Conservation (phyloP, 2,113 vertebrate species). For the Climacteris rufus region DNA sequence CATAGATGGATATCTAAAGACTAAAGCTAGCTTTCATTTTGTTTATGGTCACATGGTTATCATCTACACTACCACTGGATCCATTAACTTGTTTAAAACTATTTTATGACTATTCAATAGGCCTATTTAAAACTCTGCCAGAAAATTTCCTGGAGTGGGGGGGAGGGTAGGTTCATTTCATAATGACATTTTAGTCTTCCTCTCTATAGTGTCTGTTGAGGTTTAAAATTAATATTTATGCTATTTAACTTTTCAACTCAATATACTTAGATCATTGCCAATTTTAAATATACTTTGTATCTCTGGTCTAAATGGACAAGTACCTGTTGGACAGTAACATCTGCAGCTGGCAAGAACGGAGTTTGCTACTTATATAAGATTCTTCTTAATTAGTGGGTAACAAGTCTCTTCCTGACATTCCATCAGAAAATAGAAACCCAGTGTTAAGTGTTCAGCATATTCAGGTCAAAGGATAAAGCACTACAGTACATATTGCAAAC, state of each 20-base stretch:
- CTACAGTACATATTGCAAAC: not conserved
- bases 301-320: not conserved
- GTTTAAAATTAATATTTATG: not conserved
- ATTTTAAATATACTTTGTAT: not conserved
- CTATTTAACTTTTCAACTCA: not conserved
- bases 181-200: not conserved
- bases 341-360: not conserved
- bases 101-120: not conserved
- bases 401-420: not conserved
- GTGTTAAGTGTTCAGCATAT: not conserved
- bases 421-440: not conserved
- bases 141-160: rapidly evolving
- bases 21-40: not conserved
- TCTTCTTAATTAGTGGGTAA: not conserved
- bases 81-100: not conserved
- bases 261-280: not conserved
- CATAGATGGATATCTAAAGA: not conserved
- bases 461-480: not conserved
- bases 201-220: not conserved
- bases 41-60: not conserved
- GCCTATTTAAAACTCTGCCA: not conserved
- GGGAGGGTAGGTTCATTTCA: rapidly evolving
- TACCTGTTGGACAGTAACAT: not conserved
- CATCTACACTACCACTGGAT: not conserved
- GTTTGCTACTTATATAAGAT: not conserved